These are phyloP conservation scores for Lacerta agilis DNA, from an alignment of 2,797 vertebrate species.

Conservation along the genomic window DNA sequence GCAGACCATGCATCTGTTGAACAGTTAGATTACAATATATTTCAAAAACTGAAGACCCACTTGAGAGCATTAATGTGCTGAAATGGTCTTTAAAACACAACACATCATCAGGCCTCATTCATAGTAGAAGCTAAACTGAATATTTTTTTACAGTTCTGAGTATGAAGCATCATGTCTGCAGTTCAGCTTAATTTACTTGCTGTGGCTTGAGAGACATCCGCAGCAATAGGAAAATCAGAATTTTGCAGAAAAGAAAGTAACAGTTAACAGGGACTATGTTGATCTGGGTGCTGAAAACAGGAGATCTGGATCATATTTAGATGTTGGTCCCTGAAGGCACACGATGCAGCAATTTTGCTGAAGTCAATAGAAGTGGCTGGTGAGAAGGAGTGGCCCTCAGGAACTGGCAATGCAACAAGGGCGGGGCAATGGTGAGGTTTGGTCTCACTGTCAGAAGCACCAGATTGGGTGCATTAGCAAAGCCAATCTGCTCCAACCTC, in stretches of 20 bases:
- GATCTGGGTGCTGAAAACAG: background rate
- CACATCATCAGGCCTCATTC: background rate
- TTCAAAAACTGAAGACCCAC: no score
- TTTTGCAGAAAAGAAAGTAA: background rate
- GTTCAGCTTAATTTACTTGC: background rate
- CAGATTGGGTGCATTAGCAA: no score
- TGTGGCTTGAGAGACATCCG: background rate
- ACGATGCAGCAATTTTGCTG: background rate
- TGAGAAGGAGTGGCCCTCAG: no score
- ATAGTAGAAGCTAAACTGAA: background rate
- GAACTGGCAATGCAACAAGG: no score
- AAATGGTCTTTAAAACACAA: background rate
- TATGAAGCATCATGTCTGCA: background rate
- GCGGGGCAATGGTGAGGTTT: no score
- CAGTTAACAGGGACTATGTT: background rate
- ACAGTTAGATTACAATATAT: no score
- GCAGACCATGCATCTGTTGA: no score
- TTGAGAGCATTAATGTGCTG: background rate
- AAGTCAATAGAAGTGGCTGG: background rate
- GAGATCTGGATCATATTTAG: background rate
- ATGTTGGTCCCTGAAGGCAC: background rate
- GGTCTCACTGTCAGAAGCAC: no score
- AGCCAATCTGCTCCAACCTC: no score
- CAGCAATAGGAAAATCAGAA: background rate
- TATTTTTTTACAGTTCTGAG: background rate